A percentile compares a stretch with the other conserved stretches of the same genome.
Conservation (phyloP, 2,797 vertebrate genomes). For the Micropoecilia bifurca region DNA sequence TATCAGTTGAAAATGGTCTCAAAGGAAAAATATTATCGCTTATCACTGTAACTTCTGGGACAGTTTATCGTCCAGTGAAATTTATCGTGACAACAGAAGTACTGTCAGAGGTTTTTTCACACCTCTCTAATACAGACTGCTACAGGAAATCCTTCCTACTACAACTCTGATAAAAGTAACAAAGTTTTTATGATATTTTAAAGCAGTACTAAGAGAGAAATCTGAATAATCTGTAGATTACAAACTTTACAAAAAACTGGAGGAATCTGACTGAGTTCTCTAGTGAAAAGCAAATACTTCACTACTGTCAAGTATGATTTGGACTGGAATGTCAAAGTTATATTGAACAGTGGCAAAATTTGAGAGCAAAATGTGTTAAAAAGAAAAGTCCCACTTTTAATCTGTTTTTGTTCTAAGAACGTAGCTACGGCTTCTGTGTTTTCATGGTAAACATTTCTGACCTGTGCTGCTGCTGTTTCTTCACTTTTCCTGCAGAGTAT, state of each 20-base stretch:
- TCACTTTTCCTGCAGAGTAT: constrained; percentile 85
- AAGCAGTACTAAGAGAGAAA: not conserved
- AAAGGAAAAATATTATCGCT: too few species aligned
- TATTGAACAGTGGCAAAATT: not conserved
- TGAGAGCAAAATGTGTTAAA: not conserved
- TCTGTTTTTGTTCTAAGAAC: not conserved
- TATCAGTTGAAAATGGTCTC: too few species aligned
- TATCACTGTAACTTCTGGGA: too few species aligned
- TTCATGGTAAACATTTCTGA: not conserved
- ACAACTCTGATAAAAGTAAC: not conserved
- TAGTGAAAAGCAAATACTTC: not conserved
- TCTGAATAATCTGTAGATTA: not conserved
- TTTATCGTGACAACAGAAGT: too few species aligned
- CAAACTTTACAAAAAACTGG: not conserved
- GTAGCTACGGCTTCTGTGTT: not conserved
- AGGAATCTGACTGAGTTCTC: not conserved
- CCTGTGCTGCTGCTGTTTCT: not conserved
- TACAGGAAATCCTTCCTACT: not conserved
- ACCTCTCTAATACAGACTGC: not conserved
- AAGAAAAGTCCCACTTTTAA: not conserved
- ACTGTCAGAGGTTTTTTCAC: not conserved
- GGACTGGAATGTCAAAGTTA: not conserved
- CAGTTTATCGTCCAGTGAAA: too few species aligned
- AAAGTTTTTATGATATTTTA: not conserved
- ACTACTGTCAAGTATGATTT: not conserved